Percentiles rank a stretch among this genome's conserved stretches.
Evolutionary conservation across 2,113 vertebrate species (phyloP).

Genomic region (Campylomormyrus tamandua): DNA sequence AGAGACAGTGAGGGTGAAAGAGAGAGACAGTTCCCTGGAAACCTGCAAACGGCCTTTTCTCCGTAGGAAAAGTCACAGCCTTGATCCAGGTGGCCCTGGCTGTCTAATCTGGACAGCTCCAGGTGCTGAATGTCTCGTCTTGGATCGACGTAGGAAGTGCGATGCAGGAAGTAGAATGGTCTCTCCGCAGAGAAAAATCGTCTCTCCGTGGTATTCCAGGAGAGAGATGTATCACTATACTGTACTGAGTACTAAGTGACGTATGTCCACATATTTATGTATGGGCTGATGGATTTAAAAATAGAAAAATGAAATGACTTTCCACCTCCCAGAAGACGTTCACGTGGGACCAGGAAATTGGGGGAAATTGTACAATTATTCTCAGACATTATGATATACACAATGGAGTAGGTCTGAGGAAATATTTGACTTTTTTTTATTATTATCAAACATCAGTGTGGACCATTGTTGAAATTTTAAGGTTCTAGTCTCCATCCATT

Average conservation of each 20-base stretch:
- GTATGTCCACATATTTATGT: background rate
- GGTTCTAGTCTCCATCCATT: background rate
- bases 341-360: background rate
- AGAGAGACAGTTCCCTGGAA: background rate
- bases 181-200: background rate
- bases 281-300: background rate
- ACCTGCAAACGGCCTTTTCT: background rate
- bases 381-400: background rate
- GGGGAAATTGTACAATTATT: background rate
- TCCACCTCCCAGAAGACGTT: background rate
- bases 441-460: background rate
- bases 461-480: background rate
- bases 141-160: background rate
- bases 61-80: background rate
- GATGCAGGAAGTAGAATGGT: background rate
- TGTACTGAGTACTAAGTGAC: background rate
- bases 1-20: background rate
- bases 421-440: background rate
- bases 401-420: background rate
- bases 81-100: background rate
- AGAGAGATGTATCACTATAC: background rate
- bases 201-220: background rate
- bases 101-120: background rate
- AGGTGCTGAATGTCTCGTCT: background rate
- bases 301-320: background rate